Evolutionary conservation across 1,140 invertebrate species (phyloP), one percentile per base, ranked within the genome.

Genomic region (Gryllus bimaculatus): DNA sequence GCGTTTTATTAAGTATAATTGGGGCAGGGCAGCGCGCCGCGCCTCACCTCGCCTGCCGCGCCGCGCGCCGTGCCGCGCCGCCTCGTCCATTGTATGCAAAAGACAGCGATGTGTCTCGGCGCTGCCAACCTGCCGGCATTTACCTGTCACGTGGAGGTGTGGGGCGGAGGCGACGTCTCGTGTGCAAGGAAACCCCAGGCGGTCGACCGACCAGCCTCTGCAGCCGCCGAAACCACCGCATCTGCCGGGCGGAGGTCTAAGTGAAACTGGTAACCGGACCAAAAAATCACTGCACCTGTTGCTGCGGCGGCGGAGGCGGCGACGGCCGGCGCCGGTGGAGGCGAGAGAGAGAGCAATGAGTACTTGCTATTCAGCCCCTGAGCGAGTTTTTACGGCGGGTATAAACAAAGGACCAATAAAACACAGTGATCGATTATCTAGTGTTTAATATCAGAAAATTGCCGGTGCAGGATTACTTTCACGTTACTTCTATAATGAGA

Each of bases 371-470:
- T 66, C 54, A 66, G 18, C 10, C 26, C 26, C 26, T 13, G 54
- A 66, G 54, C 54, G 18, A 18, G 54, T 66, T 66, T 66, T 66
- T 66, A 66, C 7, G 54, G 54, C 54, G 54, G 10, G 54, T 66
- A 13, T 18, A 66, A 66, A 66, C 54, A 66, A 66, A 66, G 54
- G 54, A 66, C 54, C 54, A 66, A 66, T 66, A 66, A 66, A 66
- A 66, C 54, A 66, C 54, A 10, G 10, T 66, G 54, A 66, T 66
- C 54, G 54, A 66, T 66, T 66, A 66, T 66, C 54, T 66, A 18
- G 54, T 66, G 54, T 66, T 66, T 66, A 66, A 66, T 66, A 66
- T 66, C 54, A 66, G 54, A 66, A 66, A 66, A 66, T 66, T 66
- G 54, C 18, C 18, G 54, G 54, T 10, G 54, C 54, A 66, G 54